Percentiles rank a stretch among this genome's conserved stretches.
These are phyloP conservation scores for Erebia aethiops DNA, from an alignment of 2,888 invertebrate species.

Conservation along the genomic window DNA sequence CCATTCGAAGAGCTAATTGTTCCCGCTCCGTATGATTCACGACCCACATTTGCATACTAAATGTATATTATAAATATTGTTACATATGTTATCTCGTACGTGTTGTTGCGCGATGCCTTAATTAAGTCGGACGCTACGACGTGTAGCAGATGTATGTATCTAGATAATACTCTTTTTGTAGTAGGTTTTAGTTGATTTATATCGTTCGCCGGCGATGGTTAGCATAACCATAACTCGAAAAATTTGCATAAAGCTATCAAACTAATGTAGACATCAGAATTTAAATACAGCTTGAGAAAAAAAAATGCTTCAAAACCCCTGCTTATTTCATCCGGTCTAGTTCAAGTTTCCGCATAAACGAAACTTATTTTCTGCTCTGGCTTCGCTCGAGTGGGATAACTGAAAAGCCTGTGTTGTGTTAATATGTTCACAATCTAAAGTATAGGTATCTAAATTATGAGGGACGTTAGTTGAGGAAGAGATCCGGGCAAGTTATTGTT, in stretches of 20 bases:
- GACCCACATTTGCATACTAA: slow-evolving; percentile 32
- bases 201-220: slow-evolving; percentile 28
- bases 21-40: slow-evolving; percentile 31
- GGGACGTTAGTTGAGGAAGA: too few species aligned
- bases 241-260: slow-evolving; percentile 12
- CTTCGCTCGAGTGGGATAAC: too few species aligned
- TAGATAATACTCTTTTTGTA: slow-evolving; percentile 35
- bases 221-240: slow-evolving; percentile 18
- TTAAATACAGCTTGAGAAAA: neutral
- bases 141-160: slow-evolving; percentile 35
- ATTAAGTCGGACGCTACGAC: slow-evolving; percentile 34
- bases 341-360: neutral
- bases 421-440: too few species aligned
- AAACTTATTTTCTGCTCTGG: too few species aligned
- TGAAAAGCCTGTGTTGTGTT: too few species aligned
- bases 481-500: neutral
- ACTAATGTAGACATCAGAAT: slow-evolving; percentile 4
- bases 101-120: slow-evolving; percentile 37
- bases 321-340: neutral
- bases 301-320: neutral
- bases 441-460: too few species aligned
- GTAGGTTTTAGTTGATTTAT: slow-evolving; percentile 29
- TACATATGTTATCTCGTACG: slow-evolving; percentile 35
- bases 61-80: slow-evolving; percentile 39
- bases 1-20: slow-evolving; percentile 36